Base-by-base conservation (phyloP, 1,140 invertebrate species). In the Drosophila nikananu region DNA sequence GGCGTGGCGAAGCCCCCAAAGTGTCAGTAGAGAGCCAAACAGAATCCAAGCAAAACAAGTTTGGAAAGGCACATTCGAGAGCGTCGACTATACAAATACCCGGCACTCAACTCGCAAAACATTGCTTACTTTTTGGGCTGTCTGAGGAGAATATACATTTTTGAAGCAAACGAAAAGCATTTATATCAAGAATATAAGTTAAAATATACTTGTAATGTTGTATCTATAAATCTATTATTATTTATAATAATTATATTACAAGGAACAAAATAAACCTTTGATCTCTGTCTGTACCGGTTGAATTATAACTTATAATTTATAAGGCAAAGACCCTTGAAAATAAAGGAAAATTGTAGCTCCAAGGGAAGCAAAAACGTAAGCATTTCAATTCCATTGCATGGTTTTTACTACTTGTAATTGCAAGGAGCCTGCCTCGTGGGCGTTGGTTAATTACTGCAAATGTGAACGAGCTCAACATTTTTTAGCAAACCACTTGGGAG, bases 21-120 rank as follows among this genome's bases (percentile, higher is more conserved):
- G 72, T 81, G 81, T 52, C 58, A 37, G 46, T 17, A 30, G 27
- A 65, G 57, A 68, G 54, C 59, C 78, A 79, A 86, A 86, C 63
- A 86, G 79, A 75, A 86, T 80, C 81, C 81, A 83, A 67, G 46
- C 49, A 44, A 74, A 72, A 44, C 54, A 74, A 39, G 35, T 12
- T 39, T 25, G 17, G 35, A 57, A 39, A 5, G 21, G 15, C 32
- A 37, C 15, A 25, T 21, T n/a, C 19, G 21, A 39, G 8, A 10
- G 52, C 19, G 7, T 17, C 52, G 54, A 57, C 54, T 57, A 39
- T 25, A 39, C 54, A 25, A 57, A 39, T 55, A 57, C 54, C 54
- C 21, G 35, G 32, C 35, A 39, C 27, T 32, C 12, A 32, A 32
- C 6, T 52, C 1, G 49, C 17, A 52, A 52, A 52, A 32, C 10